A percentile compares a stretch with the other conserved stretches of the same genome.
Conservation (phyloP, 1,140 invertebrate genomes). For the Nylanderia fulva region DNA sequence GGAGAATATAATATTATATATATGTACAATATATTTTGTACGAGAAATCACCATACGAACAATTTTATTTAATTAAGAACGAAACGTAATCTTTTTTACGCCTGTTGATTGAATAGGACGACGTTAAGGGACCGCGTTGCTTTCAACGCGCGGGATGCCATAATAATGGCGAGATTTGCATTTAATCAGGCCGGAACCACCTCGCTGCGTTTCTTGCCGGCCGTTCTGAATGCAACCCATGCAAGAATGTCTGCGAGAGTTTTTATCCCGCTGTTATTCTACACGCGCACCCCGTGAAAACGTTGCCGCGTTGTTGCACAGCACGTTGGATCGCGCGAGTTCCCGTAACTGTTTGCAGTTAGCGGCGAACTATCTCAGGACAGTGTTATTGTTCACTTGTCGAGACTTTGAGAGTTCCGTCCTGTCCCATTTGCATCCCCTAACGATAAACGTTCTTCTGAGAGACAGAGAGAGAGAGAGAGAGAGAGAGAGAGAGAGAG, state of each 20-base stretch:
- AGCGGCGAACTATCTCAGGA: conserved; percentile 23
- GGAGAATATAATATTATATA: too few relatives aligned
- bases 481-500: too few relatives aligned
- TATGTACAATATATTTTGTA: neutral
- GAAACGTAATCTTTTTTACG: conserved; percentile 10
- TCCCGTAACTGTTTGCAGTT: conserved; percentile 51
- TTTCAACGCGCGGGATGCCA: neutral
- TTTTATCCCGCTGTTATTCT: conserved; percentile 34
- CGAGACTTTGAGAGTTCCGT: conserved; percentile 53
- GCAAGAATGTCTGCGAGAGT: conserved; percentile 46
- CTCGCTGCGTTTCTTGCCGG: conserved; percentile 31
- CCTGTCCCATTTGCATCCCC: conserved; percentile 43
- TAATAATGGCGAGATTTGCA: conserved; percentile 50
- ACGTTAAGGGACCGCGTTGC: conserved; percentile 25
- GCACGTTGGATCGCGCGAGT: conserved; percentile 30
- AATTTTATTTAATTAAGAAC: conserved; percentile 30
- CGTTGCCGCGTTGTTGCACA: conserved; percentile 12
- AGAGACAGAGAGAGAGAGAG: too few relatives aligned
- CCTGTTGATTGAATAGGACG: conserved; percentile 38
- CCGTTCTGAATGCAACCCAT: conserved; percentile 33
- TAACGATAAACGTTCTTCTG: conserved; percentile 56
- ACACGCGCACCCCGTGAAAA: conserved; percentile 27
- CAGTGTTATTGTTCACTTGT: conserved; percentile 52
- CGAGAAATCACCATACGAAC: neutral
- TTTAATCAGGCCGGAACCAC: conserved; percentile 45